These are phyloP conservation scores for Tribolium freemani DNA, from an alignment of 2,888 invertebrate genomes.

Conservation along the genomic window DNA sequence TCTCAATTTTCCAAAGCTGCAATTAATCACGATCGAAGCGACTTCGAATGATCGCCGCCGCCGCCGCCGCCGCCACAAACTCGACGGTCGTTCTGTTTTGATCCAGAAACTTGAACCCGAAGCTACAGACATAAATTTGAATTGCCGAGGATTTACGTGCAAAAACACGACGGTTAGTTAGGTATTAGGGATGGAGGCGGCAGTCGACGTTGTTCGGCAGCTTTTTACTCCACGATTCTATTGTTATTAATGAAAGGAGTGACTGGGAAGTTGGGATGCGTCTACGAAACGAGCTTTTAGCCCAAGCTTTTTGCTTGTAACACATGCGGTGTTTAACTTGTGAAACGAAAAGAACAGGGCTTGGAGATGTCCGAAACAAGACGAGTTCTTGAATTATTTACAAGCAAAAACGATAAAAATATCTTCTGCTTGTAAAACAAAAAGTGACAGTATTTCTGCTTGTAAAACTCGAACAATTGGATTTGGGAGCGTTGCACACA, in stretches of 20 bases:
- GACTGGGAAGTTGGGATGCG: neutral
- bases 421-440: neutral
- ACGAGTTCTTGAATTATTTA: too few species aligned
- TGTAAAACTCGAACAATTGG: neutral
- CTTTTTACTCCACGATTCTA: neutral
- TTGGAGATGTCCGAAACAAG: too few species aligned
- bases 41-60: constrained; percentile 9
- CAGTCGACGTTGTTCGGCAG: neutral
- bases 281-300: neutral
- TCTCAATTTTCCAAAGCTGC: constrained; percentile 4
- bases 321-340: too few species aligned
- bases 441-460: neutral
- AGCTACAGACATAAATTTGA: constrained; percentile 24
- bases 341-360: too few species aligned
- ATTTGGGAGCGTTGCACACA: neutral
- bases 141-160: constrained; percentile 17
- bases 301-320: neutral
- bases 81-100: constrained; percentile 9
- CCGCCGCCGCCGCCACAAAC: neutral
- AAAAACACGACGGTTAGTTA: constrained; percentile 29
- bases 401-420: too few species aligned
- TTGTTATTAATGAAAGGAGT: neutral
- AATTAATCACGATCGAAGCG: constrained; percentile 25
- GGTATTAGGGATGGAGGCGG: neutral
- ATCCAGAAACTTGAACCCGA: constrained; percentile 22